Evolutionary conservation across 2,113 vertebrate genomes (phyloP).

Genomic region (Anseranas semipalmata): DNA sequence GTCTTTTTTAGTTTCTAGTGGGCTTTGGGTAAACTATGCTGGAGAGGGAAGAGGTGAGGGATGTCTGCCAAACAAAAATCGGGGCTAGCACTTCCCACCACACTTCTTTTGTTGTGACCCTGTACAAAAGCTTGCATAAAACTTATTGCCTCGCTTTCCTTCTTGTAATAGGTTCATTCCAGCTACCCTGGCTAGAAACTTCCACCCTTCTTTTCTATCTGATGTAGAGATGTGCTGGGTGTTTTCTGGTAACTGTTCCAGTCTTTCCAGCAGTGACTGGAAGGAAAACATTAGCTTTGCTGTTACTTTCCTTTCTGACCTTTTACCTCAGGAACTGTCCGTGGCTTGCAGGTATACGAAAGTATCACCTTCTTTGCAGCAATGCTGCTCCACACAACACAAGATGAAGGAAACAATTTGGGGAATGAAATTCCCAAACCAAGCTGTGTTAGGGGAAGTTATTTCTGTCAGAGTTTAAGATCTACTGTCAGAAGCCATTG

Average conservation of each 20-base stretch:
- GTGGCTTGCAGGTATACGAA: rapidly evolving
- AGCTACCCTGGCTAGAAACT: rapidly evolving
- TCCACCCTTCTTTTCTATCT: rapidly evolving
- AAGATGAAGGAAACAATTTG: not conserved
- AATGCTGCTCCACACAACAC: not conserved
- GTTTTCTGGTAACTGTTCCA: not conserved
- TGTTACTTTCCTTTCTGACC: not conserved
- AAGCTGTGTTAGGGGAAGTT: not conserved
- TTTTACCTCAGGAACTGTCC: not conserved
- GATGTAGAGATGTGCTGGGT: not conserved
- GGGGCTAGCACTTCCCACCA: not conserved
- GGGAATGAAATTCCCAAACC: not conserved
- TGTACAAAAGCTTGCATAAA: not conserved
- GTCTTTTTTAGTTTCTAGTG: not conserved
- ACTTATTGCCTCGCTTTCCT: not conserved
- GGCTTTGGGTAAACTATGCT: not conserved
- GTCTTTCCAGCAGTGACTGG: not conserved
- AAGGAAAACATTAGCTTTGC: not conserved
- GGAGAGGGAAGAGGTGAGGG: not conserved
- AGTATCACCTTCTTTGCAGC: not conserved
- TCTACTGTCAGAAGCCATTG: not conserved
- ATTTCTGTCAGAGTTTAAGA: not conserved
- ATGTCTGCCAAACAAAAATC: not conserved
- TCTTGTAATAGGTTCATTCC: not conserved
- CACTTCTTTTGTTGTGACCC: not conserved